A percentile compares a stretch with the other conserved stretches of the same genome.
phyloP scores from a whole-genome alignment of 2,113 vertebrate species.

The Trogon surrucura region DNA sequence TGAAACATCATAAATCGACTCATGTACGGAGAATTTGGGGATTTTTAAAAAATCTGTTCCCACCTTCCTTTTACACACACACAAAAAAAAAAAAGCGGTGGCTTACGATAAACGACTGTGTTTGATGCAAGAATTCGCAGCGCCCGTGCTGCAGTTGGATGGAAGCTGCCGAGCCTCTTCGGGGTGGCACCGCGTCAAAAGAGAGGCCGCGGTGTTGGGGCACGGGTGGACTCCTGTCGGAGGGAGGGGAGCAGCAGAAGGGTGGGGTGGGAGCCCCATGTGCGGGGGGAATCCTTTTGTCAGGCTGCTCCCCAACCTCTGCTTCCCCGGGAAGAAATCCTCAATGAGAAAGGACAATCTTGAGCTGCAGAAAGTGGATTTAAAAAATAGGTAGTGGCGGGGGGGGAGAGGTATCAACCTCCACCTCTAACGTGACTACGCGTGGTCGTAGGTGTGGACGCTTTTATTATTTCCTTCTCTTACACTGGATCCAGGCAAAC shows the following conservation, averaged over 20 bases:
- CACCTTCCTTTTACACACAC: not conserved
- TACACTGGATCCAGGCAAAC: not conserved
- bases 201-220: not conserved
- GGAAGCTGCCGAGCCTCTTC: not conserved
- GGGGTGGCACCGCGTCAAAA: not conserved
- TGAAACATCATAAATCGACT: not conserved
- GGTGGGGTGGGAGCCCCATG: not conserved
- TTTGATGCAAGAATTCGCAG: not conserved
- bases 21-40: not conserved
- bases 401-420: not conserved
- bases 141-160: not conserved
- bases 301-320: not conserved
- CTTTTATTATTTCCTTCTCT: not conserved
- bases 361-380: not conserved
- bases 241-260: not conserved
- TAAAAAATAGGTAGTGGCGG: not conserved
- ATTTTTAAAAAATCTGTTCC: not conserved
- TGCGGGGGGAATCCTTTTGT: not conserved
- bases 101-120: not conserved
- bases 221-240: not conserved
- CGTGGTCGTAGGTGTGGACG: not conserved
- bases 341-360: not conserved
- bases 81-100: not conserved
- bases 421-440: not conserved
- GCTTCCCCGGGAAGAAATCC: not conserved